Base-by-base conservation (phyloP, 2,888 invertebrate species). In the Hermaeophaga mercurialis region DNA sequence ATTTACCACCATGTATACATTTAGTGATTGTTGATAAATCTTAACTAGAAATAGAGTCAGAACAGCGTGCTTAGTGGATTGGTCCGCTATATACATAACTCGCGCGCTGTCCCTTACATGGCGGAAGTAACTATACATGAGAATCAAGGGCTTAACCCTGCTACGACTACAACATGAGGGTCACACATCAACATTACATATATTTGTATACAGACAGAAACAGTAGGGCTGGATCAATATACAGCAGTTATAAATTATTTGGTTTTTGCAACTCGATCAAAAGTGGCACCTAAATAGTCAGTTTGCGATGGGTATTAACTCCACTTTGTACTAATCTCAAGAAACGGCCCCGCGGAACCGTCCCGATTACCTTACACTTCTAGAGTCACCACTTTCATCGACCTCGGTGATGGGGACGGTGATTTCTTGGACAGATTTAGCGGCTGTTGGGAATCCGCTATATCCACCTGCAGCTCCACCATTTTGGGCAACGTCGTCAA, bases 351-450 rank as follows among this genome's bases (percentile, higher is more conserved):
- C 49, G 28, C 50, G 22, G 28, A 38, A 46, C 26, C 59, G 22
- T 43, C 19, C 43, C 50, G n/a, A 48, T 49, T 46, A 49, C 46
- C 54, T 70, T 76, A 77, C 72, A 77, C 77, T 68, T 77, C 78
- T 58, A 78, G 64, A 55, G 74, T 75, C 61, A 77, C 75, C 64
- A 77, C 73, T 63, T 76, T 76, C 52, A 75, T 66, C 75, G 86
- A 81, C 79, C 86, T 72, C 73, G 91, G 89, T 77, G 91, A 88
- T 64, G 89, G 87, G 66, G 87, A 85, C 68, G 88, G 88, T 63
- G 89, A 87, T 75, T 90, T 90, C 78, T 93, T 94, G 77, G 93
- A 94, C 71, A 94, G 83, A 82, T 94, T 94, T 66, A 94, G 81
- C 52, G 94, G 94, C 75, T 90, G 90, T 67, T 87, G 87, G 47